Evolutionary conservation across 2,797 vertebrate species (phyloP).

Genomic region (Todus mexicanus): DNA sequence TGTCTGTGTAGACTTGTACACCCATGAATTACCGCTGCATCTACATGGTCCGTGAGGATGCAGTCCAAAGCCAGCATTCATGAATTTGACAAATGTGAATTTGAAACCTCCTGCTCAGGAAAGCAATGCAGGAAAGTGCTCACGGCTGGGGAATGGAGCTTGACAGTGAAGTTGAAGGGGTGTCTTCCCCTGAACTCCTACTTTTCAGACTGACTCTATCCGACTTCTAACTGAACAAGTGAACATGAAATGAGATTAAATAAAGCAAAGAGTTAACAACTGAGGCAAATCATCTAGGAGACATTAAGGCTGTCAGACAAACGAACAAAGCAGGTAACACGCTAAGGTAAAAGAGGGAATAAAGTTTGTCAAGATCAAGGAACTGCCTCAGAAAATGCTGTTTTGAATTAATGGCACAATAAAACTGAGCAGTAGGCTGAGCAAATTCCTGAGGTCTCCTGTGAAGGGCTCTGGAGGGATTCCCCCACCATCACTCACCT

Average conservation of each 20-base stretch:
- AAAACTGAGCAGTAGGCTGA: not conserved
- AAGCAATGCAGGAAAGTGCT: not conserved
- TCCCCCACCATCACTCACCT: not conserved
- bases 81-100: not conserved
- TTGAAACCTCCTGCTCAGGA: not conserved
- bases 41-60: not conserved
- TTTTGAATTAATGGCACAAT: not conserved
- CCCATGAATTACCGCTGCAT: not conserved
- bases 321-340: not conserved
- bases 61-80: not conserved
- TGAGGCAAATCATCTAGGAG: not conserved
- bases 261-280: not conserved
- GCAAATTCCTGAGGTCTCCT: not conserved
- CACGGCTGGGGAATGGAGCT: not conserved
- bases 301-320: not conserved
- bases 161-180: rapidly evolving
- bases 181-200: not conserved
- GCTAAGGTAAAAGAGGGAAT: not conserved
- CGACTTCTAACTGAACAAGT: not conserved
- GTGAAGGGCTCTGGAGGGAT: not conserved
- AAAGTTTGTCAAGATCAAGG: not conserved
- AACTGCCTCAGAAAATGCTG: not conserved
- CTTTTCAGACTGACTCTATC: not conserved
- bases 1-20: rapidly evolving
- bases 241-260: not conserved